phyloP scores from a whole-genome alignment of 1,140 invertebrate genomes.

The Heterodera schachtii region DNA sequence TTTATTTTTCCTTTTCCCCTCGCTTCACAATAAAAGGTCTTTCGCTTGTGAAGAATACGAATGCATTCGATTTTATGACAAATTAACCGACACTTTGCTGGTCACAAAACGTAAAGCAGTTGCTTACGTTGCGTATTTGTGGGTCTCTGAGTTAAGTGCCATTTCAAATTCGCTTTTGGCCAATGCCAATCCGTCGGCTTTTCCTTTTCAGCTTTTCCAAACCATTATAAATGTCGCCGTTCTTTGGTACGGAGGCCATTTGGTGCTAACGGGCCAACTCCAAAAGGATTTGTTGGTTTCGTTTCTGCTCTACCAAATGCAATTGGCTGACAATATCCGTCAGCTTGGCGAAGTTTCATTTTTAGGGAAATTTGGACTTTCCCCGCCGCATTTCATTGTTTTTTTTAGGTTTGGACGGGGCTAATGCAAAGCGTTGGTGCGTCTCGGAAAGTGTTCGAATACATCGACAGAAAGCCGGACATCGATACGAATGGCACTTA shows the following conservation, averaged over 20 bases:
- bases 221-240: constrained; percentile 58
- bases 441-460: constrained; percentile 68
- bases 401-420: constrained; percentile 64
- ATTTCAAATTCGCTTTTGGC: neutral
- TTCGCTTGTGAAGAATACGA: constrained; percentile 50
- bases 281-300: constrained; percentile 50
- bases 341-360: constrained; percentile 24
- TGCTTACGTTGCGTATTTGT: constrained; percentile 24
- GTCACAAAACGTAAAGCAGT: constrained; percentile 28
- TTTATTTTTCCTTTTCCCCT: neutral
- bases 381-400: neutral
- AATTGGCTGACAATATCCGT: constrained; percentile 60
- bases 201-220: constrained; percentile 39
- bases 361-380: neutral
- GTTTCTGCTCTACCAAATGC: constrained; percentile 65
- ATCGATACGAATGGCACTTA: constrained; percentile 54
- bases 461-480: constrained; percentile 66
- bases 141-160: constrained; percentile 16
- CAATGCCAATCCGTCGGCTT: neutral
- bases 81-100: constrained; percentile 39
- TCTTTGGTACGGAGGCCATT: constrained; percentile 63
- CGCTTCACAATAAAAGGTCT: neutral
- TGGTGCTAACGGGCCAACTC: constrained; percentile 52
- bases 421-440: constrained; percentile 68
- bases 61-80: constrained; percentile 42